These are phyloP conservation scores for Epizoanthus scotinus DNA, from an alignment of 92 coral and sea anemone genomes.

Conservation along the genomic window DNA sequence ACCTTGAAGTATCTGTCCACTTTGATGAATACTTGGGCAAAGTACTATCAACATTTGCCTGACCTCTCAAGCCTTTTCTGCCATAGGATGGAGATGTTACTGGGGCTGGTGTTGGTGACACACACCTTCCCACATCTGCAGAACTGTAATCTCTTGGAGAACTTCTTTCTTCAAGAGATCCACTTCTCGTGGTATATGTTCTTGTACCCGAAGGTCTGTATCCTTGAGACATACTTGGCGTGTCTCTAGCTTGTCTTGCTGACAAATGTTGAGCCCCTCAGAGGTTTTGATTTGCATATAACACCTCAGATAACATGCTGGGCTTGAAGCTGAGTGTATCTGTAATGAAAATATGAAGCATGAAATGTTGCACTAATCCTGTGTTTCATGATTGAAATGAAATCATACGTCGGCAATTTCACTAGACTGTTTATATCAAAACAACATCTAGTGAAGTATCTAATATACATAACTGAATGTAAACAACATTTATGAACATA, in stretches of 20 bases:
- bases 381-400: no score
- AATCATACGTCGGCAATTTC: background rate
- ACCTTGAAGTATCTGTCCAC: background rate
- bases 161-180: conserved; percentile 10
- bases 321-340: background rate
- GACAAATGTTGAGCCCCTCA: background rate
- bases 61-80: conserved; percentile 10
- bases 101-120: conserved; percentile 6
- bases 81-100: background rate
- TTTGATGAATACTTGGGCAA: conserved; percentile 12
- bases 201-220: conserved; percentile 31
- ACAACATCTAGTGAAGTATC: background rate
- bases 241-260: background rate
- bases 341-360: background rate
- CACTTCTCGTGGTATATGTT: conserved; percentile 6
- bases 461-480: background rate
- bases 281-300: background rate
- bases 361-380: background rate
- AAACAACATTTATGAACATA: no score
- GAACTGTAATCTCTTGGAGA: conserved; percentile 22
- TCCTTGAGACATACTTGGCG: conserved; percentile 31
- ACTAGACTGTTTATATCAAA: background rate
- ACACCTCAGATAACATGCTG: conserved; percentile 26
- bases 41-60: conserved; percentile 16
- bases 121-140: conserved; percentile 14